Evolutionary conservation across 2,888 invertebrate genomes (phyloP).

Genomic region (Eurytoma californica): DNA sequence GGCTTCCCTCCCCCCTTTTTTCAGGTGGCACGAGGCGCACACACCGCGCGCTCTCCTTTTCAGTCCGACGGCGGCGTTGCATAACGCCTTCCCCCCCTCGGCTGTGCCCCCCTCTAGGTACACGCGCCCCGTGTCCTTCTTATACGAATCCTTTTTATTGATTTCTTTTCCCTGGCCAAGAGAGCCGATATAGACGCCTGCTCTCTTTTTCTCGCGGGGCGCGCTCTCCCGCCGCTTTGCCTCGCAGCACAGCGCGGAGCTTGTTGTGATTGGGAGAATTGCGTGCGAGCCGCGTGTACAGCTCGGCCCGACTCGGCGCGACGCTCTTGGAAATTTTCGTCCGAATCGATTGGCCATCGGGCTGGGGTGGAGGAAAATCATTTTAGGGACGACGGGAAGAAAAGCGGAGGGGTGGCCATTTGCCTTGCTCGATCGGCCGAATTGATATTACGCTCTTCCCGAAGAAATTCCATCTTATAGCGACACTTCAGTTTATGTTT

Average conservation of each 20-base stretch:
- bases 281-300: neutral
- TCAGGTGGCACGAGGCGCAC: neutral
- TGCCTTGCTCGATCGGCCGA: neutral
- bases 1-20: slow-evolving; percentile 10
- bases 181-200: neutral
- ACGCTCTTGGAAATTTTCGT: neutral
- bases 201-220: neutral
- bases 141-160: slow-evolving; percentile 47
- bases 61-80: slow-evolving; percentile 6
- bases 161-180: slow-evolving; percentile 24
- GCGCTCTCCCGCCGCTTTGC: too few species aligned
- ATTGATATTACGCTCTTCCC: neutral
- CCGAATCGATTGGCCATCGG: neutral
- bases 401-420: neutral
- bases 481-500: too few species aligned
- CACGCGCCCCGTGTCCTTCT: slow-evolving; percentile 34
- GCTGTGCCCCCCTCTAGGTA: neutral
- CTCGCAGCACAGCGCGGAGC: neutral
- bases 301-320: neutral
- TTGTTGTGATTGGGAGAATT: slow-evolving; percentile 12
- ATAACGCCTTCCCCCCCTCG: slow-evolving; percentile 22
- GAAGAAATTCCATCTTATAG: too few species aligned
- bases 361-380: slow-evolving; percentile 12
- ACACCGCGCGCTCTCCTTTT: neutral
- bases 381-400: neutral